Evolutionary conservation across 2,888 invertebrate genomes (phyloP).

Genomic region (Hypomecis atomaria): DNA sequence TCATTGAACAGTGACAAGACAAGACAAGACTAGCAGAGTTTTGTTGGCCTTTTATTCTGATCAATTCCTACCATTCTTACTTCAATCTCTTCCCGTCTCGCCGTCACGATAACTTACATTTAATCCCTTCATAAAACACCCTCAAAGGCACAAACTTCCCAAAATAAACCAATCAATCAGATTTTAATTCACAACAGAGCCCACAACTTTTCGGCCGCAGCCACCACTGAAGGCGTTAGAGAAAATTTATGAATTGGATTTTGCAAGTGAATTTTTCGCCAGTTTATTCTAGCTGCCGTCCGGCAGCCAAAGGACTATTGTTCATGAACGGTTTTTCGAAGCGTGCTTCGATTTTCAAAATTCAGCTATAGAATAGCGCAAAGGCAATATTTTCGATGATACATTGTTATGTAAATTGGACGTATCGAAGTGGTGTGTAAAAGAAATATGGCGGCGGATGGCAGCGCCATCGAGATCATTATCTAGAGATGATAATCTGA

Average conservation of each 20-base stretch:
- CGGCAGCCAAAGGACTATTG: constrained; percentile 46
- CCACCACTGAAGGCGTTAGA: constrained; percentile 25
- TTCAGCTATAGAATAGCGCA: constrained; percentile 40
- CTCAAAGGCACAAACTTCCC: neutral
- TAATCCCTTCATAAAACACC: neutral
- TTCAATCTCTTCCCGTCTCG: no score
- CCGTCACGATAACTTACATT: no score
- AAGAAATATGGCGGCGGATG: constrained; percentile 32
- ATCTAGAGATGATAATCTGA: no score
- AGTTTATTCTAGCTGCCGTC: constrained; percentile 45
- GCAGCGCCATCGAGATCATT: constrained; percentile 12
- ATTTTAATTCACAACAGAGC: constrained; percentile 3
- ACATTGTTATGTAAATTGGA: constrained; percentile 47
- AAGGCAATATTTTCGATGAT: constrained; percentile 43
- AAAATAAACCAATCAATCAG: constrained; percentile 12
- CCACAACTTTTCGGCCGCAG: constrained; percentile 16
- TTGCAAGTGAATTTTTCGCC: constrained; percentile 50
- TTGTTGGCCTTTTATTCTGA: no score
- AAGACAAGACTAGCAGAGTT: no score
- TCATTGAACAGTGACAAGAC: no score
- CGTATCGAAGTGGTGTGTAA: constrained; percentile 39
- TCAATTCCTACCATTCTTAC: no score
- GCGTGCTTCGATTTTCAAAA: constrained; percentile 50
- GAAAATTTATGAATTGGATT: constrained; percentile 54
- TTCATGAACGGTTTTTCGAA: constrained; percentile 42